Percentiles rank a stretch among this genome's conserved stretches.
Evolutionary conservation across 2,113 vertebrate genomes (phyloP).

Genomic region (Salvator merianae): DNA sequence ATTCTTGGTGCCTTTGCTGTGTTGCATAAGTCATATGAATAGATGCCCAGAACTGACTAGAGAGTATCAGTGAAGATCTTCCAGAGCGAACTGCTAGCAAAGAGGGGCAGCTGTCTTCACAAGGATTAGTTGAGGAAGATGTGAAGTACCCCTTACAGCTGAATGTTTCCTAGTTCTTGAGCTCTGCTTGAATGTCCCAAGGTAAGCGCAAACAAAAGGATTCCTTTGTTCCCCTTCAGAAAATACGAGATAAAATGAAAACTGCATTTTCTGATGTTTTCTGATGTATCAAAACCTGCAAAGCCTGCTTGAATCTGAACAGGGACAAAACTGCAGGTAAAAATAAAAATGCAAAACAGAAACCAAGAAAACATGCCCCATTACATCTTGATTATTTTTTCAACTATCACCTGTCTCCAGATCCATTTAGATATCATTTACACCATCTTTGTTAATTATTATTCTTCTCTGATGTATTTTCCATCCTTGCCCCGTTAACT

Average conservation of each 20-base stretch:
- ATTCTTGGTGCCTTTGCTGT: background rate
- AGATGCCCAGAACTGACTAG: background rate
- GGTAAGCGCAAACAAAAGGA: background rate
- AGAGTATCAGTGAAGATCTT: background rate
- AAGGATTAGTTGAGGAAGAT: background rate
- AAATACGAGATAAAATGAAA: background rate
- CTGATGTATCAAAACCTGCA: background rate
- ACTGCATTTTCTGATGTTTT: background rate
- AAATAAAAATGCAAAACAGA: too few species aligned
- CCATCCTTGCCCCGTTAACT: background rate
- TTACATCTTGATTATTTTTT: background rate
- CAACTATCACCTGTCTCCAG: background rate
- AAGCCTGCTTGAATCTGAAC: background rate
- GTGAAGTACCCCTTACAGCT: background rate
- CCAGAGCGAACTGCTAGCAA: background rate
- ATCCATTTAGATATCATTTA: background rate
- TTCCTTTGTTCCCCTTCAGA: rapidly evolving
- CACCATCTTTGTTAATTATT: background rate
- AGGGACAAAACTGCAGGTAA: background rate
- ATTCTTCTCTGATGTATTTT: background rate
- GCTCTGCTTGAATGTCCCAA: background rate
- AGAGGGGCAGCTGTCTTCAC: background rate
- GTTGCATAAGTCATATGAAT: background rate
- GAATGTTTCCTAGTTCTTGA: background rate
- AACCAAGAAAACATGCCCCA: background rate